phyloP scores from a whole-genome alignment of 2,888 invertebrate genomes.

The Lasioglossum vierecki region DNA sequence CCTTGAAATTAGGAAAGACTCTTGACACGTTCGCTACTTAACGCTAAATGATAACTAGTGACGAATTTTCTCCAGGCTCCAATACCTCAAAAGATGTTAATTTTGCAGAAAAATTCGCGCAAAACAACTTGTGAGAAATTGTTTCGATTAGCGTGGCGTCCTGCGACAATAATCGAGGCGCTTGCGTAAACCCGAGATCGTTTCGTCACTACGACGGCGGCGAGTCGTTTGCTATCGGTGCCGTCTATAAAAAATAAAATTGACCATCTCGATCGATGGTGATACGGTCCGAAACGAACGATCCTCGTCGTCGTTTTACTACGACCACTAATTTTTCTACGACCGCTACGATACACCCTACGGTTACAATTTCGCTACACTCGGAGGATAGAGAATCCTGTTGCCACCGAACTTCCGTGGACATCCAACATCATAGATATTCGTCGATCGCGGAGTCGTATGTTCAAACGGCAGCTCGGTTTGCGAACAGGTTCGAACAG shows the following conservation, averaged over 20 bases:
- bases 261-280: constrained; percentile 43
- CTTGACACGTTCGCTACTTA: too few relatives aligned
- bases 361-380: constrained; percentile 61
- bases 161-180: background rate
- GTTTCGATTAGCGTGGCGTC: background rate
- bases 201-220: constrained; percentile 29
- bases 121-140: background rate
- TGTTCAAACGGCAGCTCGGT: constrained; percentile 31
- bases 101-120: background rate
- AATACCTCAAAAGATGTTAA: background rate
- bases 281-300: constrained; percentile 29
- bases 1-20: too few relatives aligned
- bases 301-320: constrained; percentile 40
- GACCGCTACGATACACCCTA: constrained; percentile 56
- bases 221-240: constrained; percentile 54
- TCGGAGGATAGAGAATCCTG: constrained; percentile 52
- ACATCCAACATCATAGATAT: background rate
- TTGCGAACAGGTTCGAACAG: constrained; percentile 69
- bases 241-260: constrained; percentile 77
- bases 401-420: constrained; percentile 35
- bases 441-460: background rate
- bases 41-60: too few relatives aligned
- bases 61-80: background rate
- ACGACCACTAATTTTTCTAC: constrained; percentile 59
- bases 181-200: background rate